Percentiles rank a stretch among this genome's conserved stretches.
Evolutionary conservation across 2,888 invertebrate species (phyloP).

Genomic region (Lysandra bellargus): DNA sequence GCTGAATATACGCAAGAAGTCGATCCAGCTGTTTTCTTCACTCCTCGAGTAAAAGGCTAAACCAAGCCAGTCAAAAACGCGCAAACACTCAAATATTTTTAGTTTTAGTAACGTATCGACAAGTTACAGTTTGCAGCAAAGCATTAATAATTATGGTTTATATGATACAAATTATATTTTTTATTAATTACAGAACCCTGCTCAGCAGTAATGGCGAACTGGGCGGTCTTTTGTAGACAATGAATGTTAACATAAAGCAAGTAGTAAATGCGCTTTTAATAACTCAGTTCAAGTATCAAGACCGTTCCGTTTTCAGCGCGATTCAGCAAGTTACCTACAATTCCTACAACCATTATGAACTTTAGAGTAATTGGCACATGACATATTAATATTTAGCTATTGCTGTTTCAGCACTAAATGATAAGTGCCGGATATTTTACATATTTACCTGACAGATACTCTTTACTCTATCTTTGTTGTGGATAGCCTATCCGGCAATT

Average conservation of each 20-base stretch:
- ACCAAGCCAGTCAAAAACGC: too few relatives aligned
- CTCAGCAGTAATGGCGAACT: too few relatives aligned
- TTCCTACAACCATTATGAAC: neutral
- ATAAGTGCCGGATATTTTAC: too few relatives aligned
- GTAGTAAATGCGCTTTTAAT: slow-evolving; percentile 8
- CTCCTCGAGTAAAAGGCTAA: too few relatives aligned
- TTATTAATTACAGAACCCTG: neutral
- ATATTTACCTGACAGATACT: too few relatives aligned
- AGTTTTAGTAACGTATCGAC: neutral
- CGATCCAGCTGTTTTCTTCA: too few relatives aligned
- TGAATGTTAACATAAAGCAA: slow-evolving; percentile 1
- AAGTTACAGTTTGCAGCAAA: neutral
- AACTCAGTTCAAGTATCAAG: slow-evolving; percentile 14
- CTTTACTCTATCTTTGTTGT: too few relatives aligned
- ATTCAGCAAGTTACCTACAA: neutral
- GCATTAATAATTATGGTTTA: neutral
- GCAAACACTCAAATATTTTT: too few relatives aligned
- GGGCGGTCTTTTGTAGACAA: slow-evolving; percentile 6
- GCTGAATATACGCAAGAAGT: too few relatives aligned
- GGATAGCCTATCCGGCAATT: too few relatives aligned
- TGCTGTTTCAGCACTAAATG: too few relatives aligned
- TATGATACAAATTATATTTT: neutral
- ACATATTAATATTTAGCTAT: neutral
- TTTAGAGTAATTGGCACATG: neutral
- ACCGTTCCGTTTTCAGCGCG: neutral